These are phyloP conservation scores for Propithecus coquereli DNA, from an alignment of 2,113 vertebrate species.

Conservation along the genomic window DNA sequence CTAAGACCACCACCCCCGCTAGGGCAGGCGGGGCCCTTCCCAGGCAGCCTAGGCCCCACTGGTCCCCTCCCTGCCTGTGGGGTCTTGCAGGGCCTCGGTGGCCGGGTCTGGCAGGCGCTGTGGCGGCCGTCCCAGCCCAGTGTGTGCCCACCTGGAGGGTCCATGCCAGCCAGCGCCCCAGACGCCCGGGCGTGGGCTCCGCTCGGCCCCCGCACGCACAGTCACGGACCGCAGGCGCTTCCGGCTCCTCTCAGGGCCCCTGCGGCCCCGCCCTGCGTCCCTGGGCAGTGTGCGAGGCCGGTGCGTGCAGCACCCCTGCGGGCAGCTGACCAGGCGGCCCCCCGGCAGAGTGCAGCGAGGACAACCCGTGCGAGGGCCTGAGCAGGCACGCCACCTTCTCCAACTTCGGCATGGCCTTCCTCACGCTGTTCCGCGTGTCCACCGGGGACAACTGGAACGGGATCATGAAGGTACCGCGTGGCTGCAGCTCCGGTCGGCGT, in stretches of 20 bases:
- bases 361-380: conserved; percentile 94
- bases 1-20: too few species aligned
- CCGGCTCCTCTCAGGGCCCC: neutral
- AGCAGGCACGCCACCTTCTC: conserved; percentile 96
- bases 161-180: neutral
- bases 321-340: neutral
- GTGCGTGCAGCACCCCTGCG: neutral
- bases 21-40: neutral
- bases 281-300: neutral
- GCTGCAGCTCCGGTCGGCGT: neutral
- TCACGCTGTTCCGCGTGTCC: conserved; percentile 97
- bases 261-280: too few species aligned
- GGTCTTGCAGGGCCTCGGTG: too few species aligned
- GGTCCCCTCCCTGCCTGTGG: too few species aligned
- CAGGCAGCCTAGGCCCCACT: neutral
- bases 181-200: neutral
- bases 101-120: neutral
- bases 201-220: rapidly evolving
- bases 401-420: conserved; percentile 99
- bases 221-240: neutral
- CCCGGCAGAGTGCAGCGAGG: conserved; percentile 88
- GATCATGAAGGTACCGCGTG: conserved; percentile 93
- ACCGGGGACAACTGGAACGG: conserved; percentile 99
- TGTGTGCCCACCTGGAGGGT: neutral
- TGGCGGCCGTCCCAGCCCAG: neutral